Evolutionary conservation across 2,113 vertebrate genomes (phyloP).

Genomic region (Calidris pugnax): DNA sequence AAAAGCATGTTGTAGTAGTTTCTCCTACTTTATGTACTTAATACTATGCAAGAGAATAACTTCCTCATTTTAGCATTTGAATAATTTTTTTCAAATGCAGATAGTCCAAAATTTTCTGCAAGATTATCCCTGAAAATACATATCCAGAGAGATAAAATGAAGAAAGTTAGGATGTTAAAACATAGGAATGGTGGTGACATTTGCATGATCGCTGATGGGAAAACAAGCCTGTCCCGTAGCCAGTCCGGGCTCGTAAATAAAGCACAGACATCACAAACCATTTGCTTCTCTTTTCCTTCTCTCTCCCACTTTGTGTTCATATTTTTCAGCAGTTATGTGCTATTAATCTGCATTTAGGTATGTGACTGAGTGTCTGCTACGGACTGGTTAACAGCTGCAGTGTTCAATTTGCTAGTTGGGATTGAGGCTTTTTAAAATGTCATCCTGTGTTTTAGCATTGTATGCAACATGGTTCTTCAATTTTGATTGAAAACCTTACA

Average conservation of each 20-base stretch:
- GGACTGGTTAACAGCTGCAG: background rate
- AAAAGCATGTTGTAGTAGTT: background rate
- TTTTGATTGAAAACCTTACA: background rate
- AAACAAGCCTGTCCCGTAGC: background rate
- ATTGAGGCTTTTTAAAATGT: slow-evolving; percentile 36
- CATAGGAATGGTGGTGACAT: background rate
- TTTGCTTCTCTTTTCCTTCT: fast-evolving
- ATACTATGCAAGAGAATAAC: background rate
- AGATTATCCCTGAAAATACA: background rate
- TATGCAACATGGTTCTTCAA: background rate
- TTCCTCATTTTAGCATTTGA: background rate
- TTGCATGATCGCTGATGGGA: background rate
- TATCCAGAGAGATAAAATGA: background rate
- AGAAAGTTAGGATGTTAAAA: background rate
- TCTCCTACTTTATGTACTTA: background rate
- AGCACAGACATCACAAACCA: background rate
- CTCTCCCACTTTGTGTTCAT: background rate
- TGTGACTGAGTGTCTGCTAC: background rate
- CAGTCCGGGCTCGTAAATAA: background rate
- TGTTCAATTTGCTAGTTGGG: background rate
- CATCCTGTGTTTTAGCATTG: background rate
- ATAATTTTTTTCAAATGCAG: background rate
- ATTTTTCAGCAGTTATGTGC: background rate
- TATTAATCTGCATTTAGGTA: slow-evolving; percentile 43
- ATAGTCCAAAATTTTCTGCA: background rate